Percentiles rank a stretch among this genome's conserved stretches.
These are phyloP conservation scores for Thereva unica DNA, from an alignment of 2,888 invertebrate genomes.

Conservation along the genomic window DNA sequence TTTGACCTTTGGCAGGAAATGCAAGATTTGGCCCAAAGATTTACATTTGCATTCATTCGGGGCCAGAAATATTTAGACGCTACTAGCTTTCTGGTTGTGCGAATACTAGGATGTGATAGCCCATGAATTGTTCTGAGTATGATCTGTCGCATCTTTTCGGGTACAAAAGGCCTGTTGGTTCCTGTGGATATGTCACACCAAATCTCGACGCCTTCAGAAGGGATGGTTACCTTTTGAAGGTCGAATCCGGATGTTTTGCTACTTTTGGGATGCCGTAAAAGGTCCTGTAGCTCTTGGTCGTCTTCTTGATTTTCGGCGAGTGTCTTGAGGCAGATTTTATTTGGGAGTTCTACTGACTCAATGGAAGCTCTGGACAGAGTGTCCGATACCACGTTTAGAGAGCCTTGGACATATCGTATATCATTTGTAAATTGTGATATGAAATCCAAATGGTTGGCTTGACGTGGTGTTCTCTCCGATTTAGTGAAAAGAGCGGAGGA, in stretches of 20 bases:
- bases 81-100: background rate
- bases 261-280: too few species aligned
- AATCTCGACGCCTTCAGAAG: background rate
- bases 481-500: conserved; percentile 46
- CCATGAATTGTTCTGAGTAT: background rate
- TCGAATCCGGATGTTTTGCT: too few species aligned
- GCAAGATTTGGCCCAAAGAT: conserved; percentile 12
- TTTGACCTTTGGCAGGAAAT: conserved; percentile 33
- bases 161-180: background rate
- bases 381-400: too few species aligned
- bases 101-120: conserved; percentile 11
- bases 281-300: too few species aligned
- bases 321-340: too few species aligned
- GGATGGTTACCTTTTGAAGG: background rate
- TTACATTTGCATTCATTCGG: conserved; percentile 8
- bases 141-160: background rate
- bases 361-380: too few species aligned
- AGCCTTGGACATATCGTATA: background rate
- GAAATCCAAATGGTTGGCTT: background rate
- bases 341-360: too few species aligned
- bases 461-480: conserved; percentile 34
- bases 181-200: background rate
- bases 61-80: conserved; percentile 14
- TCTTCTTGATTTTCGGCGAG: too few species aligned
- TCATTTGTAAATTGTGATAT: conserved; percentile 38